Percentiles rank a stretch among this genome's conserved stretches.
Evolutionary conservation across 2,113 vertebrate species (phyloP).

Genomic region (Callocephalon fimbriatum): DNA sequence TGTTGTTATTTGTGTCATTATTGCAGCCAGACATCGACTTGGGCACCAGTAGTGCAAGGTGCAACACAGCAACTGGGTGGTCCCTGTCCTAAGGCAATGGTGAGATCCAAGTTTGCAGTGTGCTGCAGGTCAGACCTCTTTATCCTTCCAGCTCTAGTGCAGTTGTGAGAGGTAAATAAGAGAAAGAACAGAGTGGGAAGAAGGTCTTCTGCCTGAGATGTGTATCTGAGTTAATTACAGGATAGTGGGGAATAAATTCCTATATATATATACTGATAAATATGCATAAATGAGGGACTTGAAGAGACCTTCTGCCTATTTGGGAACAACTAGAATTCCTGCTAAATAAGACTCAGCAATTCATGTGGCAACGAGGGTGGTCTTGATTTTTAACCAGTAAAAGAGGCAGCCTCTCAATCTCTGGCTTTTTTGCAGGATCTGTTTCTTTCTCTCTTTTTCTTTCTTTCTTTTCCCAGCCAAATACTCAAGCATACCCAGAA

Average conservation of each 20-base stretch:
- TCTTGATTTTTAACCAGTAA: slow-evolving; percentile 33
- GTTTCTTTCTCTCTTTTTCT: background rate
- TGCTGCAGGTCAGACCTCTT: background rate
- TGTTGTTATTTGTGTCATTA: background rate
- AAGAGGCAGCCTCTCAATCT: slow-evolving; percentile 5
- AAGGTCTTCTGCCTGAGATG: background rate
- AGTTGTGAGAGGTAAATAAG: background rate
- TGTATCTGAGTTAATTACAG: background rate
- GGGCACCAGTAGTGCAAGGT: background rate
- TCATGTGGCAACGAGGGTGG: slow-evolving; percentile 42
- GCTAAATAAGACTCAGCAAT: background rate
- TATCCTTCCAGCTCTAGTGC: background rate
- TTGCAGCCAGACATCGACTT: background rate
- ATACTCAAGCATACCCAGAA: slow-evolving; percentile 18
- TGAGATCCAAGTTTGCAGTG: background rate
- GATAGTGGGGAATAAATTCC: background rate
- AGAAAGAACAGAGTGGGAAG: background rate
- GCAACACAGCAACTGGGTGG: background rate
- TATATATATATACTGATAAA: background rate
- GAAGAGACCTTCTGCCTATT: background rate
- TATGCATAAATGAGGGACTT: background rate
- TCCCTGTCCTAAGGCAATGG: background rate
- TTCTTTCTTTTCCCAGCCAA: slow-evolving; percentile 44
- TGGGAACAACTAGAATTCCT: background rate
- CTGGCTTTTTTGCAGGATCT: background rate